Conservation (phyloP, 1,140 invertebrate species). For the Anthonomus grandis region DNA sequence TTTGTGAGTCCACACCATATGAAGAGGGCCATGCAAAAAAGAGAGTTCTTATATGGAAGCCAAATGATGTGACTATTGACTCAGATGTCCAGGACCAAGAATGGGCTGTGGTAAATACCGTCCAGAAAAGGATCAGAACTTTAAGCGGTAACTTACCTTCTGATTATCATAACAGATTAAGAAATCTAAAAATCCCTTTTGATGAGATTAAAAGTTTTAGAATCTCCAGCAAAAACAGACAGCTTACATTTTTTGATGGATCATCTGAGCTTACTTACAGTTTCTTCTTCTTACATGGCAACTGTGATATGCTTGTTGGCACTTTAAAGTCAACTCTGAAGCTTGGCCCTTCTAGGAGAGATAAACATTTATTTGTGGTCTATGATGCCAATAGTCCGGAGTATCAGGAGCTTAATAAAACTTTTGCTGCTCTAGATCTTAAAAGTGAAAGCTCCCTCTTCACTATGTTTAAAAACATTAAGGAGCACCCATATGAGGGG, state of each 20-base stretch:
- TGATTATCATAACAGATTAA: constrained; percentile 37
- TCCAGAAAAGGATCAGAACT: constrained; percentile 55
- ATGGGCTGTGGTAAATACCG: constrained; percentile 76
- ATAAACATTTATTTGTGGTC: constrained; percentile 68
- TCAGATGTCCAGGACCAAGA: constrained; percentile 74
- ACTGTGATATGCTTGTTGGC: constrained; percentile 73
- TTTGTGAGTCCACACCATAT: constrained; percentile 48
- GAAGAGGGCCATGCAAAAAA: constrained; percentile 46
- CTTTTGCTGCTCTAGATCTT: constrained; percentile 81
- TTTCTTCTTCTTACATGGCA: constrained; percentile 82
- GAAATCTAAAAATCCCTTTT: constrained; percentile 62
- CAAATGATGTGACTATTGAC: constrained; percentile 68
- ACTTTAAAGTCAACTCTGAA: constrained; percentile 59
- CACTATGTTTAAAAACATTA: constrained; percentile 69
- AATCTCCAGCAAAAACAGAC: constrained; percentile 63
- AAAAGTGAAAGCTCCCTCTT: constrained; percentile 63
- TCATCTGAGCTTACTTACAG: constrained; percentile 72
- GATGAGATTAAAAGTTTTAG: constrained; percentile 64
- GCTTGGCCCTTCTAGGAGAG: constrained; percentile 64
- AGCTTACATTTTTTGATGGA: constrained; percentile 68
- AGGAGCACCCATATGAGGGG: constrained; percentile 73
- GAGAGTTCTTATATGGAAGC: constrained; percentile 74
- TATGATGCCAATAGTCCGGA: constrained; percentile 59
- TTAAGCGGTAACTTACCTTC: constrained; percentile 52
- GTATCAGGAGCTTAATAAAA: constrained; percentile 69